These are phyloP conservation scores for Cataglyphis livida DNA, from an alignment of 2,888 invertebrate genomes.

Conservation along the genomic window DNA sequence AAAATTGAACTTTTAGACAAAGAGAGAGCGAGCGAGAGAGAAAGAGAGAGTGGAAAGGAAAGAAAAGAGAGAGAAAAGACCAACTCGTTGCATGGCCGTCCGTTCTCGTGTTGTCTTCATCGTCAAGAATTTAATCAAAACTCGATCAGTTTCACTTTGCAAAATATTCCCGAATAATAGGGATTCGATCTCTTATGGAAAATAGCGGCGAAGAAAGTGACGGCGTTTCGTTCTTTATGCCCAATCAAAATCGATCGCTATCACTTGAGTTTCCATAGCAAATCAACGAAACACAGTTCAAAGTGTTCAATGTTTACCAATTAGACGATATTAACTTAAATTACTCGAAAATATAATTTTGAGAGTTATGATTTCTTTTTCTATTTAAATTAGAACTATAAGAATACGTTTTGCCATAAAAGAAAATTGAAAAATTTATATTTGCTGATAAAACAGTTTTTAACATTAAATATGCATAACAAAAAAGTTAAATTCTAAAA, in stretches of 20 bases:
- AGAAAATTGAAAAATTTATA: neutral
- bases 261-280: neutral
- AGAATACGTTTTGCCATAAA: neutral
- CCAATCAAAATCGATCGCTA: constrained; percentile 2
- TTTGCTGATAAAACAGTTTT: neutral
- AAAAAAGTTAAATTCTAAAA: neutral
- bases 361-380: neutral
- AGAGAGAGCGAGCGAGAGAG: neutral
- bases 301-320: neutral
- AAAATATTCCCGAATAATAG: constrained; percentile 33
- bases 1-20: constrained; percentile 22
- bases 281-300: neutral
- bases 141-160: constrained; percentile 20
- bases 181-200: neutral
- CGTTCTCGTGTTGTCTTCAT: constrained; percentile 18
- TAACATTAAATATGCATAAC: neutral
- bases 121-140: constrained; percentile 45
- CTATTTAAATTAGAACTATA: neutral
- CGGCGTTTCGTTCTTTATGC: neutral
- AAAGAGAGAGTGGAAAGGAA: neutral
- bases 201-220: constrained; percentile 1
- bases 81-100: no score
- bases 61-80: neutral
- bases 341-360: neutral
- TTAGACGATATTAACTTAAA: neutral